Percentiles rank a stretch among this genome's conserved stretches.
Conservation (phyloP, 2,888 invertebrate species). For the Nasonovia ribisnigri region DNA sequence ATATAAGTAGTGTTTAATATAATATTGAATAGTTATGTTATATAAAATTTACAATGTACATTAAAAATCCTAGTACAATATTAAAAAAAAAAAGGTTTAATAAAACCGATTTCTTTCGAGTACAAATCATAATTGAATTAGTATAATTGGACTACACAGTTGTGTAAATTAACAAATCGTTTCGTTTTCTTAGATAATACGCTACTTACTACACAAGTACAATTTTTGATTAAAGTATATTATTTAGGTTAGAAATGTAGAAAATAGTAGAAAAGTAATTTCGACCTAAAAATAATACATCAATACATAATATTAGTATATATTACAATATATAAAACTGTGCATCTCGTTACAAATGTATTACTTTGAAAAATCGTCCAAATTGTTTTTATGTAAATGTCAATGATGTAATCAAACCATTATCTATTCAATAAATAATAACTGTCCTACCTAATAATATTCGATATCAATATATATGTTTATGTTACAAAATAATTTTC, state of each 20-base stretch:
- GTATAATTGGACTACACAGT: not conserved
- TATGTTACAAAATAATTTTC: slow-evolving; percentile 28
- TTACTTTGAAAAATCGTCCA: slow-evolving; percentile 1
- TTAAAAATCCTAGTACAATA: slow-evolving; percentile 15
- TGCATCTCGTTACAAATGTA: not conserved
- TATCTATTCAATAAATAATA: slow-evolving; percentile 21
- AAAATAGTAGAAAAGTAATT: slow-evolving; percentile 52
- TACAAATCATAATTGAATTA: slow-evolving; percentile 37
- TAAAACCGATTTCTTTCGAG: not conserved
- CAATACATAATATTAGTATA: slow-evolving; percentile 8
- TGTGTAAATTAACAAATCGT: slow-evolving; percentile 1
- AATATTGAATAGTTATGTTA: slow-evolving; percentile 10
- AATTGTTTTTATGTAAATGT: slow-evolving; percentile 5
- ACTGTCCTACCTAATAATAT: not conserved
- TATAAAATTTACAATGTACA: slow-evolving; percentile 27
- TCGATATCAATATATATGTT: not conserved
- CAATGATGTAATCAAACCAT: not conserved
- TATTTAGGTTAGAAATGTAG: slow-evolving; percentile 45
- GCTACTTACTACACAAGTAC: not conserved
- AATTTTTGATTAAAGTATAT: slow-evolving; percentile 27
- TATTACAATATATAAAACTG: slow-evolving; percentile 23
- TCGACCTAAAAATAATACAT: not conserved
- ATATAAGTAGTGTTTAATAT: not conserved
- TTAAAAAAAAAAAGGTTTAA: not conserved
- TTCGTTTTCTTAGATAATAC: not conserved